These are phyloP conservation scores for Gulo gulo DNA, from an alignment of 2,113 vertebrate genomes.

Conservation along the genomic window DNA sequence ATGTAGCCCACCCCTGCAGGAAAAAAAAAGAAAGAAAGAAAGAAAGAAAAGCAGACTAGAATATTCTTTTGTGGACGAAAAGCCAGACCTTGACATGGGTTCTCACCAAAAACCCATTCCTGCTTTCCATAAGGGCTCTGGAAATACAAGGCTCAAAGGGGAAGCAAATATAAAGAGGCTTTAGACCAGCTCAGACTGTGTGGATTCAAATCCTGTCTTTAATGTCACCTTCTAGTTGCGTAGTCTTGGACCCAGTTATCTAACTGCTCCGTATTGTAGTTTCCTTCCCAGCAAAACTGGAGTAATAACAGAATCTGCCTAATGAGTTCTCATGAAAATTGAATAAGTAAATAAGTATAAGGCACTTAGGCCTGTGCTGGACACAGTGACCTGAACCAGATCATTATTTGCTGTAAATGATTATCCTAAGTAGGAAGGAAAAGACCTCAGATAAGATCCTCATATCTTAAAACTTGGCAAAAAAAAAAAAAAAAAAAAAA, in stretches of 20 bases:
- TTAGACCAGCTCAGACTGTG: not conserved
- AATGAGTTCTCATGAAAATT: not conserved
- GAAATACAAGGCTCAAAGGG: not conserved
- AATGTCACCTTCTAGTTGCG: too few relatives aligned
- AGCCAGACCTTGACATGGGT: not conserved
- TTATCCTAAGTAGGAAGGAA: not conserved
- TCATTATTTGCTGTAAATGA: not conserved
- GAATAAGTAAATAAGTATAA: not conserved
- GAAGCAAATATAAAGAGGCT: not conserved
- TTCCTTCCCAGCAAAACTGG: not conserved
- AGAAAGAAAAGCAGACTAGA: not conserved
- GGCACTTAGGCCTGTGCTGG: not conserved
- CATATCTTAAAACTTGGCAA: not conserved
- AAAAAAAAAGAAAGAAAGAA: too few relatives aligned
- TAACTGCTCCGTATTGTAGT: not conserved
- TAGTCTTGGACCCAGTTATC: not conserved
- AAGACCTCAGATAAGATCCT: not conserved
- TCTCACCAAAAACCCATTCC: too few relatives aligned
- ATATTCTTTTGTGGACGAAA: not conserved
- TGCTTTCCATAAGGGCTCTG: not conserved
- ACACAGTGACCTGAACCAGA: not conserved
- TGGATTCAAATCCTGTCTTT: not conserved
- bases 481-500: not conserved
- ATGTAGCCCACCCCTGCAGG: not conserved
- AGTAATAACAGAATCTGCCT: not conserved